A percentile compares a stretch with the other conserved stretches of the same genome.
phyloP scores from a whole-genome alignment of 2,797 vertebrate genomes.

The Nothura maculosa region DNA sequence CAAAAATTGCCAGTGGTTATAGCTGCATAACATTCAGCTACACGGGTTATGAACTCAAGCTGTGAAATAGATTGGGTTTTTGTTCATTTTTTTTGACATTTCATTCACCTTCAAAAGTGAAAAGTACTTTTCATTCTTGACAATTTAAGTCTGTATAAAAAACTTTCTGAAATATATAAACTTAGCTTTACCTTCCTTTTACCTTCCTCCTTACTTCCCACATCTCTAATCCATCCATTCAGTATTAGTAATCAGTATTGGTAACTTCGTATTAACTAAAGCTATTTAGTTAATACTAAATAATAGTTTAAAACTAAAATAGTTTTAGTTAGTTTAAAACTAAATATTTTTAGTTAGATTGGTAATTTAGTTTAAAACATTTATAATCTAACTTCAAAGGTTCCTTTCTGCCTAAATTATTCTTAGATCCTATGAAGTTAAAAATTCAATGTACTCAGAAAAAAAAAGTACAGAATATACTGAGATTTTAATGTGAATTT shows the following conservation, averaged over 20 bases:
- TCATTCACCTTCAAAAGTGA: conserved; percentile 26
- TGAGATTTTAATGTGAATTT: background rate
- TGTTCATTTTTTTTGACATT: conserved; percentile 29
- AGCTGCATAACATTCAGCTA: background rate
- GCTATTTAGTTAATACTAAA: too few species aligned
- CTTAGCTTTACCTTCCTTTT: conserved; percentile 18
- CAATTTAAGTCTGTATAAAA: background rate
- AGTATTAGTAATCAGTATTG: too few species aligned
- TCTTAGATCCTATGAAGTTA: background rate
- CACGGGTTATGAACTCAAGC: background rate
- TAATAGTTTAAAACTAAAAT: too few species aligned
- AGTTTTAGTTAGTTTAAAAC: too few species aligned
- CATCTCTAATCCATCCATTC: background rate
- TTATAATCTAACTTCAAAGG: background rate
- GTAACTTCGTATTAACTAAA: too few species aligned
- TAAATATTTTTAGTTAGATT: too few species aligned
- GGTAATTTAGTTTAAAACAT: conserved; percentile 18
- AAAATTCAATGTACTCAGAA: background rate
- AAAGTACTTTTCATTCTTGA: conserved; percentile 32
- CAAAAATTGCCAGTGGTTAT: background rate
- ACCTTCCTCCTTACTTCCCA: background rate
- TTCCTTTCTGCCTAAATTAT: background rate
- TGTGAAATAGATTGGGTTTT: conserved; percentile 28
- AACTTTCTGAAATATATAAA: background rate
- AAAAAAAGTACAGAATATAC: background rate